phyloP scores from a whole-genome alignment of 2,797 vertebrate genomes.

The Anniella stebbinsi region DNA sequence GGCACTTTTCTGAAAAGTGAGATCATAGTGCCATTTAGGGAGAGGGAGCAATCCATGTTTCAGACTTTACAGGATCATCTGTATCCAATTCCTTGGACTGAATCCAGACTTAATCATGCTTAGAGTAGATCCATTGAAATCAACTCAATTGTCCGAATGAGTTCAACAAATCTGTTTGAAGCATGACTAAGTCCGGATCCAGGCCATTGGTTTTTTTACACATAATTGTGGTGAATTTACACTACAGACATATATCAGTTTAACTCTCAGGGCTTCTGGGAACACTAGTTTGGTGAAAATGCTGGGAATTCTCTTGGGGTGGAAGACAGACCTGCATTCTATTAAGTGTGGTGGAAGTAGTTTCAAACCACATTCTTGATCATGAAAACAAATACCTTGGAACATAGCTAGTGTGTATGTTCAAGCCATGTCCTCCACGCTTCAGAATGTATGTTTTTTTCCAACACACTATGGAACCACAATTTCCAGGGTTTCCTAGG shows the following conservation, averaged over 20 bases:
- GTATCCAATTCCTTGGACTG: neutral
- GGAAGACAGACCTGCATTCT: neutral
- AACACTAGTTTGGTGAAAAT: neutral
- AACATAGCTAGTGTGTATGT: neutral
- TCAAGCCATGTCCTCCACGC: neutral
- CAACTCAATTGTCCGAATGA: too few relatives aligned
- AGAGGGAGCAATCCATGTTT: neutral
- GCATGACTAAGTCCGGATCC: too few relatives aligned
- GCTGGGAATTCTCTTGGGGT: neutral
- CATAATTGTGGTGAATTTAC: neutral
- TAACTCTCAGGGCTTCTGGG: neutral
- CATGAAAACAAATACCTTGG: neutral
- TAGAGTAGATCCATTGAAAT: too few relatives aligned
- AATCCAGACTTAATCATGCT: too few relatives aligned
- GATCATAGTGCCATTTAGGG: neutral
- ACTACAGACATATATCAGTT: neutral
- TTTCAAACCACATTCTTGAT: neutral
- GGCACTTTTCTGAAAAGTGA: neutral
- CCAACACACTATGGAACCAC: neutral
- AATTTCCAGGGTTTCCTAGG: neutral
- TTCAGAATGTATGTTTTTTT: neutral
- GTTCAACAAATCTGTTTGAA: too few relatives aligned
- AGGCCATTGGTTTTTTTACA: neutral
- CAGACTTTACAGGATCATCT: neutral
- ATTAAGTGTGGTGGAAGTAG: neutral